Base-by-base conservation (phyloP, 2,797 vertebrate genomes). In the Gallirallus australis region DNA sequence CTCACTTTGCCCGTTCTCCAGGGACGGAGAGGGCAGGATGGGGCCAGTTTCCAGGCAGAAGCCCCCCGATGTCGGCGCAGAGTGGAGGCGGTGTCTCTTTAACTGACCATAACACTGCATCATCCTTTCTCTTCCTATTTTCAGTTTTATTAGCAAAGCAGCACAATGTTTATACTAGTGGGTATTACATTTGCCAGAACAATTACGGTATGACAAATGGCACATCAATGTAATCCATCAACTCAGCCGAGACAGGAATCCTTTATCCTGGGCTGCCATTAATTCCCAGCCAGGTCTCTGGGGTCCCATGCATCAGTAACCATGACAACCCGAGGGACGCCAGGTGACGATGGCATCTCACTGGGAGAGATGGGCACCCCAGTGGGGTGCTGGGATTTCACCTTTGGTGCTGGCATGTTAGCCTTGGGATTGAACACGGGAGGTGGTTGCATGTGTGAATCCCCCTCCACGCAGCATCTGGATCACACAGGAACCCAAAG, bases 201-300 rank as follows among this genome's bases (percentile, higher is more conserved):
- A 99, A 99, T 99, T 99, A 99, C 99, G 98, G 98, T 99, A 99
- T 99, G 99, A 99, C 99, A 99, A 99, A 99, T 99, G 99, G 99
- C 98, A 98, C 99, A 98, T 99, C 99, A 99, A 98, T 98, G 99
- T 97, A 99, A 99, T 99, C 99, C 99, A 99, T 99, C 99, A 99
- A 98, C 98, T 97, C 97, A 18, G 97, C 97, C 98, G 97, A 98
- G 99, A 99, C 99, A 99, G 99, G 99, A 99, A 99, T 99, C 99
- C 99, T 99, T 99, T 99, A 99, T 98, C 98, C 98, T 15, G 93
- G 98, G 98, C 98, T 98, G 99, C 98, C 99, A 99, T 99, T 99
- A 99, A 99, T 99, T 99, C 98, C 98, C 94, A 93, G 97, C 98
- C 97, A 95, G 92, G 98, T 99, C 99, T 99, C 99, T 98, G 98